phyloP scores from a whole-genome alignment of 2,888 invertebrate genomes.

The Chloroclystis v-ata region DNA sequence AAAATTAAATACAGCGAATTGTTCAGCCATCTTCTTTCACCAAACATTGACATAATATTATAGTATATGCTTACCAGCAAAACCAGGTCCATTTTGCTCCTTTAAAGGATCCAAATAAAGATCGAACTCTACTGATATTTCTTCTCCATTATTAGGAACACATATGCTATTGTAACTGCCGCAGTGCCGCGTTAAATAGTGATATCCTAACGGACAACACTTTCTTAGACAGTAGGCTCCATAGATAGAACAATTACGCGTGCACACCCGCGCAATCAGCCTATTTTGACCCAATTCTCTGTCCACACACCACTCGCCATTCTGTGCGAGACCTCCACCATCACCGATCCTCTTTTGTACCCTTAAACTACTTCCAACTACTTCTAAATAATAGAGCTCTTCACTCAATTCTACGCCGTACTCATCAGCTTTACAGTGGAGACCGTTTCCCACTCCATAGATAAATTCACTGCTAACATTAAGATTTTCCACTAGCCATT shows the following conservation, averaged over 20 bases:
- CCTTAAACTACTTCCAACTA: constrained; percentile 49
- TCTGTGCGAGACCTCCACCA: constrained; percentile 31
- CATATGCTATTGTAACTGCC: constrained; percentile 52
- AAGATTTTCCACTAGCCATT: constrained; percentile 43
- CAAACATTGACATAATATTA: no score
- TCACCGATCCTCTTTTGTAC: constrained; percentile 35
- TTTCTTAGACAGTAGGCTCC: constrained; percentile 69
- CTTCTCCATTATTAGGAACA: constrained; percentile 43
- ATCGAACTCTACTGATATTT: constrained; percentile 49
- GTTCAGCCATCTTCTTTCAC: no score
- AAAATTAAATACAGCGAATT: no score
- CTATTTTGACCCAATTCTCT: constrained; percentile 36
- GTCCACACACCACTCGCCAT: constrained; percentile 69
- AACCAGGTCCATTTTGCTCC: constrained; percentile 15
- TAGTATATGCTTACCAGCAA: constrained; percentile 49
- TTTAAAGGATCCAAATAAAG: constrained; percentile 50
- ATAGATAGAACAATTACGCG: constrained; percentile 47
- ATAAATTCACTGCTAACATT: constrained; percentile 39
- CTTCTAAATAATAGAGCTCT: constrained; percentile 40
- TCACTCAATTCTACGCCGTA: constrained; percentile 54
- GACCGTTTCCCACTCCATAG: constrained; percentile 52
- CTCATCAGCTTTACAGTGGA: constrained; percentile 56
- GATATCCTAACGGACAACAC: constrained; percentile 76
- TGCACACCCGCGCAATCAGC: constrained; percentile 58
- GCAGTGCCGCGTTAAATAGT: constrained; percentile 56